These are phyloP conservation scores for Scleropages formosus DNA, from an alignment of 2,797 vertebrate genomes.

Conservation along the genomic window DNA sequence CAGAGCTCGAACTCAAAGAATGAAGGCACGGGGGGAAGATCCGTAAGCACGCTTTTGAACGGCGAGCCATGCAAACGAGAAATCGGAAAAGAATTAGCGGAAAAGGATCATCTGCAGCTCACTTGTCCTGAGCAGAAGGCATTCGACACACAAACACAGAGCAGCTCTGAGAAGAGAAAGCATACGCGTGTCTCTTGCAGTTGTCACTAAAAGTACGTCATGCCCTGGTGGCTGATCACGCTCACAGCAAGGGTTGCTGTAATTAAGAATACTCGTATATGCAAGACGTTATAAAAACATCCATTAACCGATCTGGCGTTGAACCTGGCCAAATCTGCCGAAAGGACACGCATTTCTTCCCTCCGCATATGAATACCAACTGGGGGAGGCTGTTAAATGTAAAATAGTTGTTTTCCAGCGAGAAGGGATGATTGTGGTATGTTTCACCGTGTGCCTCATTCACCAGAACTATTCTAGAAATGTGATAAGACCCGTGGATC, in stretches of 20 bases:
- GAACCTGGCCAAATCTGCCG: background rate
- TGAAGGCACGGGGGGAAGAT: too few relatives aligned
- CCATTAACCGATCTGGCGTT: too few relatives aligned
- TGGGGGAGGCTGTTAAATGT: background rate
- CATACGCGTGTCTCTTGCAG: too few relatives aligned
- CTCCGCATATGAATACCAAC: background rate
- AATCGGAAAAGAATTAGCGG: background rate
- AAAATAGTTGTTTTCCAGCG: background rate
- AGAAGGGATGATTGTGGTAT: background rate
- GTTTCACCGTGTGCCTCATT: background rate
- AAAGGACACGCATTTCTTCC: background rate
- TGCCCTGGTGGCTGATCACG: too few relatives aligned
- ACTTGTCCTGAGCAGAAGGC: background rate
- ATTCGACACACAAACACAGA: too few relatives aligned
- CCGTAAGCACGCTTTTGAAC: too few relatives aligned
- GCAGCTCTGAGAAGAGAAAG: too few relatives aligned
- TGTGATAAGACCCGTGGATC: constrained; percentile 6
- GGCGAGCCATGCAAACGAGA: background rate
- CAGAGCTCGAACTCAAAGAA: background rate
- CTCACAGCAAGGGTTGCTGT: too few relatives aligned
- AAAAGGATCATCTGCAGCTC: background rate
- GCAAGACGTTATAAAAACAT: too few relatives aligned
- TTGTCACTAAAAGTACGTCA: too few relatives aligned
- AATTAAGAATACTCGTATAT: too few relatives aligned
- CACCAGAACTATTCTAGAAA: constrained; percentile 10